Conservation (phyloP, 2,113 vertebrate species). For the Passer montanus region DNA sequence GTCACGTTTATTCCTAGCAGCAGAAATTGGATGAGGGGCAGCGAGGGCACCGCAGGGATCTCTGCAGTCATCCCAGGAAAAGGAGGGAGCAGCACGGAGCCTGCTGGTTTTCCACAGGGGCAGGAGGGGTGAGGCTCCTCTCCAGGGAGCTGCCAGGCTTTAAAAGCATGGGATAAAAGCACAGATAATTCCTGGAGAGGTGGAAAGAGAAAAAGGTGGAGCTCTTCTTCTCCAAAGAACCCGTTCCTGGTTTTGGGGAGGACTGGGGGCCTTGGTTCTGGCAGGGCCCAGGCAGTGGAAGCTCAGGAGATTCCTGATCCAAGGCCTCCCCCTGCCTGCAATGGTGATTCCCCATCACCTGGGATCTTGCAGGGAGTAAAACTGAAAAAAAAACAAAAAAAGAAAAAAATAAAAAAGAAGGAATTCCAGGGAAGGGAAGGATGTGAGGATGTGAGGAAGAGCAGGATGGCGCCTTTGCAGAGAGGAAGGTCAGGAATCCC, state of each 20-base stretch:
- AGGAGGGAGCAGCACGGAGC: neutral
- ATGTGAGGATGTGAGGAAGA: neutral
- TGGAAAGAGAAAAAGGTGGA: neutral
- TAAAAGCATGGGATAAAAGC: neutral
- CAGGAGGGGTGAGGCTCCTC: neutral
- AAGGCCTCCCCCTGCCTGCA: neutral
- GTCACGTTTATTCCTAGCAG: neutral
- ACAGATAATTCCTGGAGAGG: neutral
- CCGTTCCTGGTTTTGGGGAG: neutral
- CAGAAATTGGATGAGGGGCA: neutral
- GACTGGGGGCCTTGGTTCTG: neutral
- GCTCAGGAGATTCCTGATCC: neutral
- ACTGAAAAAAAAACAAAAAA: neutral
- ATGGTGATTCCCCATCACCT: neutral
- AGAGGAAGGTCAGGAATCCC: neutral
- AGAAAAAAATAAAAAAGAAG: neutral
- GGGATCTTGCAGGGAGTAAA: neutral
- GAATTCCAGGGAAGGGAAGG: neutral
- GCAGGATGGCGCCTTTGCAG: neutral
- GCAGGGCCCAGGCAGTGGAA: neutral
- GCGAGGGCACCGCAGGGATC: neutral
- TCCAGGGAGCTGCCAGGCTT: neutral
- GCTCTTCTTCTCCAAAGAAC: neutral
- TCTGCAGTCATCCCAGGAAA: neutral
- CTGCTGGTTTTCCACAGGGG: fast-evolving